Percentiles rank a stretch among this genome's conserved stretches.
phyloP scores from a whole-genome alignment of 2,797 vertebrate species.

The Mastacembelus armatus region DNA sequence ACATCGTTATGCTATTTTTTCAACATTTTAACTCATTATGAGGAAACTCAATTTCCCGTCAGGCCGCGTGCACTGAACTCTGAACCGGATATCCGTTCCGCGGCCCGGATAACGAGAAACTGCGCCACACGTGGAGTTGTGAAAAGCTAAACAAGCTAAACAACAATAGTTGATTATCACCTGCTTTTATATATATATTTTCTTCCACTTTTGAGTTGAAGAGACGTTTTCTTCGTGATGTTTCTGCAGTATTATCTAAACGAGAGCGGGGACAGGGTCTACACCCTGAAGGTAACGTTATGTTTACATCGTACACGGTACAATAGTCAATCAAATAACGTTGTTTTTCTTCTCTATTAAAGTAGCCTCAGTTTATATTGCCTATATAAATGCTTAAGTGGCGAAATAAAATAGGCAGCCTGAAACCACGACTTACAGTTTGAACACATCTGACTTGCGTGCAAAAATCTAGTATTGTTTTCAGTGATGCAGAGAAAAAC shows the following conservation, averaged over 20 bases:
- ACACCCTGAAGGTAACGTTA: slow-evolving; percentile 88
- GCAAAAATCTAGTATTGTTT: too few relatives aligned
- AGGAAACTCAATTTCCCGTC: slow-evolving; percentile 62
- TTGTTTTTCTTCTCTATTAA: neutral
- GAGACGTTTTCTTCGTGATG: slow-evolving; percentile 72
- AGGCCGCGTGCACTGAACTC: neutral
- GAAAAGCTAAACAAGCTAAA: rapidly evolving
- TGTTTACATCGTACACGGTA: slow-evolving; percentile 18
- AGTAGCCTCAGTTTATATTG: neutral
- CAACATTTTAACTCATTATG: too few relatives aligned
- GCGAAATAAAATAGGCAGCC: too few relatives aligned
- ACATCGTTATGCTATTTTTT: too few relatives aligned
- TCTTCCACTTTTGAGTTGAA: neutral
- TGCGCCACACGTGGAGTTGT: slow-evolving; percentile 52
- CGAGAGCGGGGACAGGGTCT: slow-evolving; percentile 88
- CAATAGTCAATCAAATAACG: neutral
- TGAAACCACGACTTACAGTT: too few relatives aligned
- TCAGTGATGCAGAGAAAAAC: too few relatives aligned
- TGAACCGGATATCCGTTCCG: slow-evolving; percentile 61
- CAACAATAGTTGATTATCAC: neutral
- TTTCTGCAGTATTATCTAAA: slow-evolving; percentile 90
- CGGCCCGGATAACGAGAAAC: rapidly evolving
- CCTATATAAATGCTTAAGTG: neutral
- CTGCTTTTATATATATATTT: rapidly evolving
- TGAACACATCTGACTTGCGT: too few relatives aligned